phyloP scores from a whole-genome alignment of 2,113 vertebrate genomes.

The Thomomys bottae region DNA sequence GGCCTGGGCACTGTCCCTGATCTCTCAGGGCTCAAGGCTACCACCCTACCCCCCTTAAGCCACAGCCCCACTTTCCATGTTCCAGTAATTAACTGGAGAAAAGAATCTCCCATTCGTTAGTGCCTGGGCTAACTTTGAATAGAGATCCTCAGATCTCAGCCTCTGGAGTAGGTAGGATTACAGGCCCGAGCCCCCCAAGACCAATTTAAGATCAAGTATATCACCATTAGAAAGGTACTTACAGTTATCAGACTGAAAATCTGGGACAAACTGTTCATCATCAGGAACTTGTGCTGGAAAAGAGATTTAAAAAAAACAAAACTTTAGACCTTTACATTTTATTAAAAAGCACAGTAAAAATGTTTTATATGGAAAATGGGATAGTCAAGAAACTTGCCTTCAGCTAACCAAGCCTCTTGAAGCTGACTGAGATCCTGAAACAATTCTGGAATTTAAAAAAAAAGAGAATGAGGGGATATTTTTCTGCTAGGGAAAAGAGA shows the following conservation, averaged over 20 bases:
- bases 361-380: constrained; percentile 61
- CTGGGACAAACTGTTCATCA: constrained; percentile 98
- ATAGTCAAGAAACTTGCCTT: constrained; percentile 89
- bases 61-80: no score
- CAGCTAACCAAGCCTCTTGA: constrained; percentile 98
- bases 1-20: no score
- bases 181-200: no score
- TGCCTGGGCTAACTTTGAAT: no score
- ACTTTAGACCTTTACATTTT: constrained; percentile 39
- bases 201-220: constrained; percentile 46
- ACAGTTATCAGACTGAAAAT: constrained; percentile 98
- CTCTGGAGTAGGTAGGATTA: no score
- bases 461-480: constrained; percentile 59
- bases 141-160: no score
- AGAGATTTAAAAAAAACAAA: no score
- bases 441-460: constrained; percentile 90
- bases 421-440: constrained; percentile 99
- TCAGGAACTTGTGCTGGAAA: constrained; percentile 96
- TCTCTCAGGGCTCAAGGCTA: no score
- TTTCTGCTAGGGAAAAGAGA: not conserved
- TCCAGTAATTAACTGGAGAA: no score
- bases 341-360: constrained; percentile 58
- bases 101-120: no score
- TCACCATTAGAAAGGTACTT: constrained; percentile 85
- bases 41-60: no score